Evolutionary conservation across 2,797 vertebrate genomes (phyloP).

Genomic region (Amblyraja radiata): DNA sequence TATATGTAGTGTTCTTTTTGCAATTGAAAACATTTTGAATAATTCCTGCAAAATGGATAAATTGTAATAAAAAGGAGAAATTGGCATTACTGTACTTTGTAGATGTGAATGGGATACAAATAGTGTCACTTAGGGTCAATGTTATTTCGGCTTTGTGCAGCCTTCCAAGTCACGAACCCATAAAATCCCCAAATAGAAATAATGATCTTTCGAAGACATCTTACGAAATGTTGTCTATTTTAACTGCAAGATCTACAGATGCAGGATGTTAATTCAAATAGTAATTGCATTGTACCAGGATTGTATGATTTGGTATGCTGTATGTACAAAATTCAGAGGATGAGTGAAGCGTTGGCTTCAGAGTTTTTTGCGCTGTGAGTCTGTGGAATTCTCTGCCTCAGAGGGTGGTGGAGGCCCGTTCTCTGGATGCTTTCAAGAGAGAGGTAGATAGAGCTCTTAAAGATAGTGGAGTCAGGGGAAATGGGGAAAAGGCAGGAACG

Average conservation of each 20-base stretch:
- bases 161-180: background rate
- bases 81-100: background rate
- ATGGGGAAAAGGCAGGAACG: too few relatives aligned
- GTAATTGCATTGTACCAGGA: conserved; percentile 9
- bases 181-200: conserved; percentile 3
- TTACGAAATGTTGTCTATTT: background rate
- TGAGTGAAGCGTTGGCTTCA: background rate
- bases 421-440: too few relatives aligned
- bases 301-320: background rate
- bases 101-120: background rate
- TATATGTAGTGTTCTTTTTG: too few relatives aligned
- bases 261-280: conserved; percentile 12
- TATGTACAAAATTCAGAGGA: background rate
- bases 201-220: background rate
- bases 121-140: background rate
- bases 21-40: background rate
- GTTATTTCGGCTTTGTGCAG: background rate
- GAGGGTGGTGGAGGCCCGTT: too few relatives aligned
- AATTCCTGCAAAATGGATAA: background rate
- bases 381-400: too few relatives aligned
- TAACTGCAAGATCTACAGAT: background rate
- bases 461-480: too few relatives aligned
- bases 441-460: too few relatives aligned
- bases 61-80: background rate
- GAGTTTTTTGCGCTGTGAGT: background rate